Evolutionary conservation across 1,140 invertebrate species (phyloP).

Genomic region (Drosophila willistoni): DNA sequence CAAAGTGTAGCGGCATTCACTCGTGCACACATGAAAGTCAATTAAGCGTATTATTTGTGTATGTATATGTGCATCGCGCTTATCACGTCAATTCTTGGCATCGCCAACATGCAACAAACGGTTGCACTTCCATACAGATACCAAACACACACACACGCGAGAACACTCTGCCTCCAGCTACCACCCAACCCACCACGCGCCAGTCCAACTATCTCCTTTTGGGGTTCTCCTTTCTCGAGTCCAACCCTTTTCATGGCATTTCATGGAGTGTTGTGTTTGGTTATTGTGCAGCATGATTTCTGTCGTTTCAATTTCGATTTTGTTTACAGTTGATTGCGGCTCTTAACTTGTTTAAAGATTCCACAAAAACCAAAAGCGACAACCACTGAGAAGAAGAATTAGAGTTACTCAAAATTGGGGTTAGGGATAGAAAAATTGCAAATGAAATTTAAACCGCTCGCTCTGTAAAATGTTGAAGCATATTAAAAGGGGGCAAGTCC

Average conservation of each 20-base stretch:
- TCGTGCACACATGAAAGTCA: constrained; percentile 79
- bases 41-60: constrained; percentile 75
- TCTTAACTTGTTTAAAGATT: constrained; percentile 71
- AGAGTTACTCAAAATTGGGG: not conserved
- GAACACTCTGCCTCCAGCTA: not conserved
- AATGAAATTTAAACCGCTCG: not conserved
- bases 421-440: not conserved
- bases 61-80: constrained; percentile 46
- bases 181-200: not conserved
- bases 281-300: constrained; percentile 39
- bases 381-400: not conserved
- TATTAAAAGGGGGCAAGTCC: no score
- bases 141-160: not conserved
- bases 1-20: constrained; percentile 72
- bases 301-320: constrained; percentile 52
- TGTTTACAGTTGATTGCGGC: constrained; percentile 74
- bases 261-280: constrained; percentile 30
- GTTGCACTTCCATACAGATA: constrained; percentile 9
- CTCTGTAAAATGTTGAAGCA: no score
- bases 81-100: constrained; percentile 74
- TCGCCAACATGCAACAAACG: constrained; percentile 68
- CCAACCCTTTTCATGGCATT: constrained; percentile 43
- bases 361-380: constrained; percentile 37
- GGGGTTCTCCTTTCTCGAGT: constrained; percentile 7
- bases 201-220: no score